Evolutionary conservation across 2,888 invertebrate species (phyloP).

Genomic region (Amiota minor): DNA sequence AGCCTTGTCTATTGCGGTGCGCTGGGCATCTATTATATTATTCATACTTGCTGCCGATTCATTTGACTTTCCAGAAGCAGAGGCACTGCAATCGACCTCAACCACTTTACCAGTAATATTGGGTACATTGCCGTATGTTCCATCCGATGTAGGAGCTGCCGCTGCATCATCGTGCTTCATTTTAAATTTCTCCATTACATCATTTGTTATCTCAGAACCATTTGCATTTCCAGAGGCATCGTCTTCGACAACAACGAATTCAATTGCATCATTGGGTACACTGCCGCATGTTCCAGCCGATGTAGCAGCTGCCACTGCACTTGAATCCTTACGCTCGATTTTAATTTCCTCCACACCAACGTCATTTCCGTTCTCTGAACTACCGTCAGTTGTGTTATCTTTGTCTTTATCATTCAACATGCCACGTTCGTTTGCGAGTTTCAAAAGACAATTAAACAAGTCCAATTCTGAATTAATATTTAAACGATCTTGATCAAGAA

Average conservation of each 20-base stretch:
- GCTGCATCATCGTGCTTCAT: too few relatives aligned
- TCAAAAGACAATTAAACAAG: conserved; percentile 82
- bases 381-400: conserved; percentile 34
- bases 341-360: conserved; percentile 64
- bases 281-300: conserved; percentile 31
- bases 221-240: too few relatives aligned
- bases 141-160: too few relatives aligned
- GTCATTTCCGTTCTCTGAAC: conserved; percentile 23
- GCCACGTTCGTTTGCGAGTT: conserved; percentile 78
- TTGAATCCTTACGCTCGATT: conserved; percentile 54
- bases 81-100: too few relatives aligned
- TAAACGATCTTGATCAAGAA: conserved; percentile 83
- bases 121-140: too few relatives aligned
- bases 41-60: conserved; percentile 58
- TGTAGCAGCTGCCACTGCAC: conserved; percentile 12
- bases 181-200: too few relatives aligned
- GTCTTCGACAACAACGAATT: conserved; percentile 61
- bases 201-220: too few relatives aligned
- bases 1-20: conserved; percentile 64
- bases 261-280: conserved; percentile 45
- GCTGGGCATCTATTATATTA: conserved; percentile 65
- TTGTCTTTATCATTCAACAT: conserved; percentile 54
- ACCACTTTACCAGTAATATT: too few relatives aligned
- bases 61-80: conserved; percentile 46
- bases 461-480: conserved; percentile 85